phyloP scores from a whole-genome alignment of 2,888 invertebrate species.

The Erpobdella octoculata region DNA sequence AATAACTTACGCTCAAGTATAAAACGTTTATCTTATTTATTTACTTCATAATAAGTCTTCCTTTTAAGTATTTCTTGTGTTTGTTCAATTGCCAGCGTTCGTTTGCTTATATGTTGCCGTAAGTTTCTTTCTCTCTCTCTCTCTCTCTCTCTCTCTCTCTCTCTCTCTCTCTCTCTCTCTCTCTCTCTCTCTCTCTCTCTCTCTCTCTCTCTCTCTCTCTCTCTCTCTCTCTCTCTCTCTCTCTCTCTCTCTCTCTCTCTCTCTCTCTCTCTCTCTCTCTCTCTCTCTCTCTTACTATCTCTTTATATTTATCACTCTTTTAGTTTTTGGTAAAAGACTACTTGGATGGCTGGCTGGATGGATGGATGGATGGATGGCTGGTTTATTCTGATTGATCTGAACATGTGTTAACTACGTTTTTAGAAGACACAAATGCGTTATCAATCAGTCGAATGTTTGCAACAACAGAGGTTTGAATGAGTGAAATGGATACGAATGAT shows the following conservation, averaged over 20 bases:
- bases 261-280: background rate
- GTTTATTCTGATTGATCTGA: no score
- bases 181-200: background rate
- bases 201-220: background rate
- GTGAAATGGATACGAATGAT: no score
- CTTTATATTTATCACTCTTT: no score
- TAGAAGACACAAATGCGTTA: no score
- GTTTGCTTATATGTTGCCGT: background rate
- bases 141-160: background rate
- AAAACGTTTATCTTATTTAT: no score
- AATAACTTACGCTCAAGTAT: no score
- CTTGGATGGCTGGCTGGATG: conserved; percentile 15
- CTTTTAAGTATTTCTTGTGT: background rate
- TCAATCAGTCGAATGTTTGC: no score
- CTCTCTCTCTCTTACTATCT: background rate
- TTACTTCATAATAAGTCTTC: no score
- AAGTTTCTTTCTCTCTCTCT: background rate
- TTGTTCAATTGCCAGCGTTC: background rate
- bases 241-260: background rate
- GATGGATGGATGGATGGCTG: conserved; percentile 16
- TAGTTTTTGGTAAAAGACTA: no score
- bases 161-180: background rate
- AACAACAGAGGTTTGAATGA: no score
- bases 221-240: background rate
- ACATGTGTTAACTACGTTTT: no score